A percentile compares a stretch with the other conserved stretches of the same genome.
Evolutionary conservation across 2,888 invertebrate species (phyloP).

Genomic region (Parnassius glacialis): DNA sequence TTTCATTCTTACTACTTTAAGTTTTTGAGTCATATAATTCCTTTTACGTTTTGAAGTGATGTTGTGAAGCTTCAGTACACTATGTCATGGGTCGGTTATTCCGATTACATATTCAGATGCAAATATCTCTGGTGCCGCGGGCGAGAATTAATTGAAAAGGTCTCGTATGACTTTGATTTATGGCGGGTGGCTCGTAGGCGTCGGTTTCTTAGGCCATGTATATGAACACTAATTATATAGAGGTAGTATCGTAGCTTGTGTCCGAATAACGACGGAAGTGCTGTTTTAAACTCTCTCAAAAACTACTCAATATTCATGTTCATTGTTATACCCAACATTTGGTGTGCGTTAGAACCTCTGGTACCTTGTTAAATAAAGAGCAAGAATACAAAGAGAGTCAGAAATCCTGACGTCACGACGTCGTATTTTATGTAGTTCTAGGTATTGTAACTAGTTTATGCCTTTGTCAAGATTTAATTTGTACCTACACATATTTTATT

Average conservation of each 20-base stretch:
- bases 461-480: too few species aligned
- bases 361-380: too few species aligned
- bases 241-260: constrained; percentile 5
- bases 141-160: constrained; percentile 54
- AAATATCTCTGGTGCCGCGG: constrained; percentile 45
- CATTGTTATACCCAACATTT: too few species aligned
- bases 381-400: too few species aligned
- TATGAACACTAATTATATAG: constrained; percentile 24
- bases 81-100: constrained; percentile 30
- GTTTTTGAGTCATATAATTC: too few species aligned
- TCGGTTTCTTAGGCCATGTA: constrained; percentile 16
- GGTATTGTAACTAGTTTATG: too few species aligned
- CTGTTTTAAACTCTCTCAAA: not conserved
- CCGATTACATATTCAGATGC: constrained; percentile 48
- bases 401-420: too few species aligned
- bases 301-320: too few species aligned
- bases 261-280: constrained; percentile 2
- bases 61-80: not conserved
- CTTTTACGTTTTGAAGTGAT: not conserved
- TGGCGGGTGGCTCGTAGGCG: constrained; percentile 28
- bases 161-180: constrained; percentile 48
- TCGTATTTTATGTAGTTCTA: too few species aligned
- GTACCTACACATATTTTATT: too few species aligned
- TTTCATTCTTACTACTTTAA: too few species aligned
- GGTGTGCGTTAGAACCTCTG: too few species aligned